Evolutionary conservation across 2,888 invertebrate species (phyloP).

Genomic region (Xylophagus ater): DNA sequence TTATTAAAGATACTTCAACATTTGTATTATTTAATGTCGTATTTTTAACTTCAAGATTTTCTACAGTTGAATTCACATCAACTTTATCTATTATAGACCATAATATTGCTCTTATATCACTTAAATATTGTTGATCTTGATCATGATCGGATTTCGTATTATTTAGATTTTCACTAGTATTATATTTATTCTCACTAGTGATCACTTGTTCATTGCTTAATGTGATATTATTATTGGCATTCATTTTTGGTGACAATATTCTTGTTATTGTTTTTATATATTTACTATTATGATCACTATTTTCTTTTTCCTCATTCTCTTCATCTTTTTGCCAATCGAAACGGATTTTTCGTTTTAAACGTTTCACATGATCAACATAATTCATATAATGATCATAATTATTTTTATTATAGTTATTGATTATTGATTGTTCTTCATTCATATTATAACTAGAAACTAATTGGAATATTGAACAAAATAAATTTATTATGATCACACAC

Average conservation of each 20-base stretch:
- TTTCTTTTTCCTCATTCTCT: not conserved
- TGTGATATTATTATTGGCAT: too few species aligned
- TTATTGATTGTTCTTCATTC: not conserved
- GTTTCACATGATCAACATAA: constrained; percentile 2
- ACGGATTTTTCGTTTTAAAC: not conserved
- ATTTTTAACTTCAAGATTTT: too few species aligned
- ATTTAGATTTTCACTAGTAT: not conserved
- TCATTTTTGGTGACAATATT: not conserved
- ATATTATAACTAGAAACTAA: not conserved
- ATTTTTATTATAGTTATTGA: not conserved
- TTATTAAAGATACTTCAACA: too few species aligned
- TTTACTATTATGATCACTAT: not conserved
- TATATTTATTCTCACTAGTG: too few species aligned
- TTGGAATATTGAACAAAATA: not conserved
- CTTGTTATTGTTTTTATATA: not conserved
- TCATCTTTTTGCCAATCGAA: constrained; percentile 15
- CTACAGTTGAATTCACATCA: too few species aligned
- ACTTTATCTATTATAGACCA: too few species aligned
- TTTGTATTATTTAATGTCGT: too few species aligned
- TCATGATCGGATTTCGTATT: not conserved
- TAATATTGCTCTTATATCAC: constrained; percentile 9
- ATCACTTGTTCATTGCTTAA: too few species aligned
- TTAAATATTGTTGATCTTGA: not conserved
- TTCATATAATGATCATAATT: constrained; percentile 3
- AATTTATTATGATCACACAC: not conserved